phyloP scores from a whole-genome alignment of 64 coral and sea anemone genomes.

The Porites lutea region DNA sequence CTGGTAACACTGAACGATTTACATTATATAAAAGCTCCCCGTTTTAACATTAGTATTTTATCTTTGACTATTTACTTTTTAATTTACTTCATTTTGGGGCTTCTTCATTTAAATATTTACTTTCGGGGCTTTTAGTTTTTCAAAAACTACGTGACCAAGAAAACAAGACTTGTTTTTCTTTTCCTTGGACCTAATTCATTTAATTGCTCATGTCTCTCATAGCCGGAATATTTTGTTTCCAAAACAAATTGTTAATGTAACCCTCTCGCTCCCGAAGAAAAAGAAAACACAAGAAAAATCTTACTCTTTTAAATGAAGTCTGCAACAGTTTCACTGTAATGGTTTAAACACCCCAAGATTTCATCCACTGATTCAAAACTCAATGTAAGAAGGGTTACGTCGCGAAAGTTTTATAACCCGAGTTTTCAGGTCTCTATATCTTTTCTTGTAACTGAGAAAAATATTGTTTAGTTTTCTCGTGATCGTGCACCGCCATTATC shows the following conservation, averaged over 20 bases:
- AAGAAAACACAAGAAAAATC: no score
- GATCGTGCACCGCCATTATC: neutral
- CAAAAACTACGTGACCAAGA: neutral
- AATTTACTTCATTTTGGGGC: neutral
- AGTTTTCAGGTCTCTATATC: no score
- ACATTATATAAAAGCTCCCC: neutral
- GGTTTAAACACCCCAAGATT: no score
- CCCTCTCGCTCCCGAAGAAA: no score
- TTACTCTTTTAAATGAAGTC: no score
- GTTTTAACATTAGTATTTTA: neutral
- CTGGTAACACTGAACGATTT: neutral
- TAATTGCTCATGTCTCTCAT: neutral
- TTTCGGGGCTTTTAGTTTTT: neutral
- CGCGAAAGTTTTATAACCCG: no score
- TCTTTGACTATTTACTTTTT: neutral
- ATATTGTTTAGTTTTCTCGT: neutral
- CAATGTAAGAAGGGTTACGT: no score
- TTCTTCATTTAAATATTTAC: conserved; percentile 23
- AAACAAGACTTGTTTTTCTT: neutral
- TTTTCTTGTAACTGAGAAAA: no score
- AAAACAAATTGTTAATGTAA: no score
- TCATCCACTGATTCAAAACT: no score
- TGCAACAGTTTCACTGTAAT: no score
- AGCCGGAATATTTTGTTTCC: neutral
- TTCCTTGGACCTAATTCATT: neutral